Base-by-base conservation (phyloP, 2,888 invertebrate genomes). In the Tethea ocularis region DNA sequence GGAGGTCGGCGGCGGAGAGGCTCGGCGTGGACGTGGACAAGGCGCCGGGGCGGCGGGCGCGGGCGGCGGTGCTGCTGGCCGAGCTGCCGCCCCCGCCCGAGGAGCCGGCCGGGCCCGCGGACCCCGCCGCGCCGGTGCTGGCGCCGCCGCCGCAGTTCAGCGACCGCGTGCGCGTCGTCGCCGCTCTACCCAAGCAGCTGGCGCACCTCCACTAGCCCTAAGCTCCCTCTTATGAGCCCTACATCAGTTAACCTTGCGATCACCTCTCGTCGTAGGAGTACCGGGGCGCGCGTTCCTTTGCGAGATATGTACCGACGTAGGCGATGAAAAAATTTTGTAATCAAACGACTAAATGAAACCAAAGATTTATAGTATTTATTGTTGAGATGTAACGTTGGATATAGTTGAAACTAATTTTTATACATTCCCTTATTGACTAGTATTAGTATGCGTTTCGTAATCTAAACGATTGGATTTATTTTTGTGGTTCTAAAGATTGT, bases 111-210 rank as follows among this genome's bases (percentile, higher is more conserved):
- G 63, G 72, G 71, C 62, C 74, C 78, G 64, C 79, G 69, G 60
- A 83, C 61, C 58, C 64, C 64, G 61, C 70, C n/a, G 78, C 78
- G 60, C 86, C 97, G 17, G 93, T 97, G 66, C 92, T 97, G 63
- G 97, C 97, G 24, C 98, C 98, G 46, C 98, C 98, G 41, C 98
- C 98, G 46, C 98, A 98, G 89, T 98, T 98, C 91, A 97, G 97
- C 87, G 98, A 98, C 90, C 94, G 96, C 74, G 97, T 97, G 59
- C 94, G 97, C 72, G 97, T 97, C 69, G 97, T 97, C 58, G 97
- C 96, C 60, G 96, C 97, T 63, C 95, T 97, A 82, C 97, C 97
- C 69, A 97, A 97, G 90, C 94, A 91, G 57, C 86, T 91, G 52
- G 92, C 94, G 62, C 91, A 93, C 62, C 80, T 93, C 66, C 94